These are phyloP conservation scores for Scomber japonicus DNA, from an alignment of 2,113 vertebrate genomes.

Conservation along the genomic window DNA sequence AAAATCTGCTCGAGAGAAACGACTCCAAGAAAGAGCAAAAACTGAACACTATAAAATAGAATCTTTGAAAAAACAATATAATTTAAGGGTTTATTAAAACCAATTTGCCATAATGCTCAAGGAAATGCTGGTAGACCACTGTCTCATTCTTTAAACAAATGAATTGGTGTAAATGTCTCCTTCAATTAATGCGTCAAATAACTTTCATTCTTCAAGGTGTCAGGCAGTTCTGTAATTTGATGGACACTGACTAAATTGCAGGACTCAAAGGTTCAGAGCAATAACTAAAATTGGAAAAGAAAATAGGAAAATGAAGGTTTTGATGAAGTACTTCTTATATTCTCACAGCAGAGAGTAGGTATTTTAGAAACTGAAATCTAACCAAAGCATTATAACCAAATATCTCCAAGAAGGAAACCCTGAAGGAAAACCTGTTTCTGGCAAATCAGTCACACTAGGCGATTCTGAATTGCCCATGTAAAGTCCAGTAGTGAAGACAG, in stretches of 20 bases:
- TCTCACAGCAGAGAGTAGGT: neutral
- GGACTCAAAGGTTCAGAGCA: slow-evolving; percentile 1
- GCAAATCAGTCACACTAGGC: slow-evolving; percentile 18
- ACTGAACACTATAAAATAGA: neutral
- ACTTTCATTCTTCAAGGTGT: neutral
- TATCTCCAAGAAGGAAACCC: slow-evolving; percentile 24
- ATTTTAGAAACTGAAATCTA: slow-evolving; percentile 7
- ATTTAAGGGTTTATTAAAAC: neutral
- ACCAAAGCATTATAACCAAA: slow-evolving; percentile 9
- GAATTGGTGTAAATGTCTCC: neutral
- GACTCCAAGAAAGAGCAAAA: neutral
- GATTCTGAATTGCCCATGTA: slow-evolving; percentile 4
- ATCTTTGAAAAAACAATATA: too few species aligned
- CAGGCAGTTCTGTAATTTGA: slow-evolving; percentile 17
- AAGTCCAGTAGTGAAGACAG: slow-evolving; percentile 34
- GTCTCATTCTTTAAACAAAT: neutral
- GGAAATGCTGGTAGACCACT: neutral
- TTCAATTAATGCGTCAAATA: neutral
- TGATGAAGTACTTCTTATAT: neutral
- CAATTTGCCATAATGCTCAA: neutral
- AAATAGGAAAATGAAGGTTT: neutral
- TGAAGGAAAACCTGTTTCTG: slow-evolving; percentile 42
- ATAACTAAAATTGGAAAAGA: neutral
- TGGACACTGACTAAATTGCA: neutral
- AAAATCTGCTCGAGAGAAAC: too few species aligned